Evolutionary conservation across 1,140 invertebrate genomes (phyloP).

Genomic region (Cepaea nemoralis): DNA sequence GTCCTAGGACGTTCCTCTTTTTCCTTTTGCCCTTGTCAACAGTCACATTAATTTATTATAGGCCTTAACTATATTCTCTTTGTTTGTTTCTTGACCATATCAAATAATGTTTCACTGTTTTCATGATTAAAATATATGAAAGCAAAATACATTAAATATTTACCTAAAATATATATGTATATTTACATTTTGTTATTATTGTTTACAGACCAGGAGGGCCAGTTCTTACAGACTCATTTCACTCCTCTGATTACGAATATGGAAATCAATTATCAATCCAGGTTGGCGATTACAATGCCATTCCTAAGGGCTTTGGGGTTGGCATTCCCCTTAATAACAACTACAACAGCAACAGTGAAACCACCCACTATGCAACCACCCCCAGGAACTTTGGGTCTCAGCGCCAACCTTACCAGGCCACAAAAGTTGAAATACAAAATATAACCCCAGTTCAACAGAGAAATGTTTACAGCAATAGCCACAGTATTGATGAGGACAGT

Average conservation of each 20-base stretch:
- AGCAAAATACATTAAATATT: no score
- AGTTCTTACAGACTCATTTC: slow-evolving; percentile 10
- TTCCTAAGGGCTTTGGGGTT: neutral
- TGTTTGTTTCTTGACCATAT: no score
- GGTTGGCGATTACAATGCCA: slow-evolving; percentile 25
- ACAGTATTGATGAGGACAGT: neutral
- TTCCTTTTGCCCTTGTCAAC: no score
- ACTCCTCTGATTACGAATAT: slow-evolving; percentile 19
- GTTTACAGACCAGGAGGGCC: neutral
- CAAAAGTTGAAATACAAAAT: no score
- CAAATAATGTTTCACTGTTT: no score
- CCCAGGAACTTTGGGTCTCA: slow-evolving; percentile 31
- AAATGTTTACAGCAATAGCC: slow-evolving; percentile 22
- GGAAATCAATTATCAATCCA: slow-evolving; percentile 45
- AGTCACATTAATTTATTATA: no score
- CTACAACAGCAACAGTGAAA: neutral
- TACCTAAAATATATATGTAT: no score
- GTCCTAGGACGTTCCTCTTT: no score
- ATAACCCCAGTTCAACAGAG: slow-evolving; percentile 29
- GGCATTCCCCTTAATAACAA: neutral
- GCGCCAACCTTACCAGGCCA: neutral
- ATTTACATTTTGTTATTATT: no score
- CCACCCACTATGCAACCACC: slow-evolving; percentile 33
- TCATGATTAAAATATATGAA: no score
- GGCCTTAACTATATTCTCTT: no score